Conservation (phyloP, 2,797 vertebrate genomes). For the Valencia hispanica region DNA sequence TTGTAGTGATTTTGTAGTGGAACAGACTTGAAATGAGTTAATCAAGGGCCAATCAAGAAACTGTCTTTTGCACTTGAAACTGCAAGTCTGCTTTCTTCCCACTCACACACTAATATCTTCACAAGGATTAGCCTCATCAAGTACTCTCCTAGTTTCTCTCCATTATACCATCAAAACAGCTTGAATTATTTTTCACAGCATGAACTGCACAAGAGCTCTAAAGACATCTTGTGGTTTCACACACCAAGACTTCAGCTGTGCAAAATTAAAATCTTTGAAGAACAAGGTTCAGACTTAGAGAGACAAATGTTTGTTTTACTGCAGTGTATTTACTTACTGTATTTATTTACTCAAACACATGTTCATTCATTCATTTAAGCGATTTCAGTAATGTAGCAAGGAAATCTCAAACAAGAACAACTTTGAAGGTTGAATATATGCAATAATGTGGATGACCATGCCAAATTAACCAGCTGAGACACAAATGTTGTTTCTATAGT, state of each 20-base stretch:
- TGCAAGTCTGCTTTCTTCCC: conserved; percentile 13
- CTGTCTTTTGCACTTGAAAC: conserved; percentile 11
- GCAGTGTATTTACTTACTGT: not conserved
- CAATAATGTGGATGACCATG: not conserved
- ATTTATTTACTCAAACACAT: not conserved
- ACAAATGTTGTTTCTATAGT: too few species aligned
- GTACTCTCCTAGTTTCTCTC: not conserved
- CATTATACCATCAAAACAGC: not conserved
- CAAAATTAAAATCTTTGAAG: not conserved
- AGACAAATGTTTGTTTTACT: not conserved
- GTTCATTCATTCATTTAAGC: not conserved
- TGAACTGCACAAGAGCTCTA: not conserved
- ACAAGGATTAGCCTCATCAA: not conserved
- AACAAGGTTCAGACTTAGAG: not conserved
- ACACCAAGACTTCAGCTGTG: not conserved
- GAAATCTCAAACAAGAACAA: not conserved
- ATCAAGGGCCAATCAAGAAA: conserved; percentile 28
- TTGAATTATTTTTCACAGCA: not conserved
- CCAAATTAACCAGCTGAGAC: too few species aligned
- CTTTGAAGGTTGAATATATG: not conserved
- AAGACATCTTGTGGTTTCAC: not conserved
- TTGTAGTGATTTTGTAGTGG: not conserved
- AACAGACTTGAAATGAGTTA: conserved; percentile 14
- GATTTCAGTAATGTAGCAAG: not conserved
- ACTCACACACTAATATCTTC: not conserved